Conservation (phyloP, 2,113 vertebrate species). For the Toxostoma redivivum region DNA sequence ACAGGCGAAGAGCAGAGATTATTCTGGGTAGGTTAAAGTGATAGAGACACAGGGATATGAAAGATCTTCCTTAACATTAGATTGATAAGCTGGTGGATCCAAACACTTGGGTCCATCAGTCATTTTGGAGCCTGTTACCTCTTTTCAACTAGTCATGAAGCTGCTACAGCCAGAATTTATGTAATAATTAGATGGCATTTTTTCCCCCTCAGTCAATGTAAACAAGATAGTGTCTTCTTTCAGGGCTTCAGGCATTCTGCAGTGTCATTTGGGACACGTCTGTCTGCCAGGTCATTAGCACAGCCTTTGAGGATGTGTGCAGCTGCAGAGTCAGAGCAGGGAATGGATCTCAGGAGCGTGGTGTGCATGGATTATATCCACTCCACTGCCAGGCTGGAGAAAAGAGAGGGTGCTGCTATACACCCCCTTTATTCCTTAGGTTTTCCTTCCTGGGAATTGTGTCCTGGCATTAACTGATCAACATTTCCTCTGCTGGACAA, state of each 20-base stretch:
- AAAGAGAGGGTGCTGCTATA: background rate
- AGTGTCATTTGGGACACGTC: conserved; percentile 10
- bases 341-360: background rate
- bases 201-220: background rate
- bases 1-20: background rate
- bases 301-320: background rate
- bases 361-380: background rate
- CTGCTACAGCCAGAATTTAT: conserved; percentile 42
- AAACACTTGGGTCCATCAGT: conserved; percentile 14
- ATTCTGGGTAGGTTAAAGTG: background rate
- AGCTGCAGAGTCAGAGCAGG: background rate
- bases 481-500: background rate
- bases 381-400: background rate
- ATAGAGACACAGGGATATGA: background rate
- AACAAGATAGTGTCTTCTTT: conserved; percentile 43
- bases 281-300: conserved; percentile 9
- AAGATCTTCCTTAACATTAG: background rate
- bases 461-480: background rate
- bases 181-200: conserved; percentile 25
- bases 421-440: background rate
- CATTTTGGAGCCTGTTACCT: conserved; percentile 13
- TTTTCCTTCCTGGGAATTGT: background rate
- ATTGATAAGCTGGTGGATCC: background rate
- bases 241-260: conserved; percentile 11
- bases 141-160: conserved; percentile 37